A percentile compares a stretch with the other conserved stretches of the same genome.
Conservation (phyloP, 1,140 invertebrate genomes). For the Brachionus asplanchnoidis region DNA sequence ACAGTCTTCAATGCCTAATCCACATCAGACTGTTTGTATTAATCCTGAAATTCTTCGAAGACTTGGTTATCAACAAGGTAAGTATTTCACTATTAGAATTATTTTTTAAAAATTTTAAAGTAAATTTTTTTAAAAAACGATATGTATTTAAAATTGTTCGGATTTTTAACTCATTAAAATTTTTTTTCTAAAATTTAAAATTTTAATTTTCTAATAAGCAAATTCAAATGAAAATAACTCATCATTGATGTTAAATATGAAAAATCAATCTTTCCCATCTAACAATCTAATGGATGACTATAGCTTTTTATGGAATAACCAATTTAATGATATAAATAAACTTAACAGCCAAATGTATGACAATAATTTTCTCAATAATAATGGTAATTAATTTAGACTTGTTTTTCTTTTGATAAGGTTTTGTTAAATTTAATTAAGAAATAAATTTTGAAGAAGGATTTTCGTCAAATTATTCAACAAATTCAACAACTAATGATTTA, state of each 20-base stretch:
- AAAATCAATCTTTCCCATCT: background rate
- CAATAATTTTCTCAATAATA: background rate
- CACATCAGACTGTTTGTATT: constrained; percentile 17
- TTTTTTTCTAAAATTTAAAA: background rate
- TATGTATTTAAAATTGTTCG: too few relatives aligned
- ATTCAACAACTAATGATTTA: background rate
- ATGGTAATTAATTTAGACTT: background rate
- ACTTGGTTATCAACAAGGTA: constrained; percentile 5
- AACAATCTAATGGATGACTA: background rate
- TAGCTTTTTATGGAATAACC: background rate
- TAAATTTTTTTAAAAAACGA: too few relatives aligned
- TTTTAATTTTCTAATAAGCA: background rate
- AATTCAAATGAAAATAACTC: background rate
- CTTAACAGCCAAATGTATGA: background rate
- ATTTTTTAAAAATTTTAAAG: too few relatives aligned
- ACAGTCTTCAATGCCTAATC: background rate
- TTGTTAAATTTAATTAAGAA: background rate
- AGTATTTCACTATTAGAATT: background rate
- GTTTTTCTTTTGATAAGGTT: background rate
- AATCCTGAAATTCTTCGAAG: constrained; percentile 24
- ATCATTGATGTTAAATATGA: background rate
- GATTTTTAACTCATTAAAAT: background rate
- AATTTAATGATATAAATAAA: background rate
- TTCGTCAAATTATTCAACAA: background rate
- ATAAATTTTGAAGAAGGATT: background rate